Conservation (phyloP, 2,797 vertebrate species). For the Hemitrygon akajei region DNA sequence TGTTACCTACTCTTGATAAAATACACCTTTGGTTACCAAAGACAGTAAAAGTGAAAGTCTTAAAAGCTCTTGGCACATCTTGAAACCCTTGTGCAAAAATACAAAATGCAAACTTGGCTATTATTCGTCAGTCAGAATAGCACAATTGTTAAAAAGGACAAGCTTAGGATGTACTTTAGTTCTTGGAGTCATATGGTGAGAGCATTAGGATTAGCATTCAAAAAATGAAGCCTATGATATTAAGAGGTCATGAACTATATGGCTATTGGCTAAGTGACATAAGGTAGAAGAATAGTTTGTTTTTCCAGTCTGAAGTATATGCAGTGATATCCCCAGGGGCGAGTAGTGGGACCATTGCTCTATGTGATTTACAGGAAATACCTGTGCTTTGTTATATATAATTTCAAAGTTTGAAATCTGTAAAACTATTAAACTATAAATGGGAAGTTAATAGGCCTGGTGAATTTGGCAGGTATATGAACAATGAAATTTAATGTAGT, state of each 20-base stretch:
- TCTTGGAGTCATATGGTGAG: not conserved
- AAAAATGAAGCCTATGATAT: not conserved
- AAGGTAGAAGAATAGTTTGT: not conserved
- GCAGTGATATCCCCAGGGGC: not conserved
- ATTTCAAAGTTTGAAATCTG: not conserved
- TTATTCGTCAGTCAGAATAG: not conserved
- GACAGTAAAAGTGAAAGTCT: no score
- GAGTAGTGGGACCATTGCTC: not conserved
- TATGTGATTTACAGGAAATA: not conserved
- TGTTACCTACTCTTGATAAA: not conserved
- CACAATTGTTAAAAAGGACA: not conserved
- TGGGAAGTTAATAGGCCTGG: not conserved
- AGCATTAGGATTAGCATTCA: not conserved
- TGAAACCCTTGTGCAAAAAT: not conserved
- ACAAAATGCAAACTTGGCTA: not conserved
- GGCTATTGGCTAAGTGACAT: not conserved
- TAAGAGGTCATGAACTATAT: not conserved
- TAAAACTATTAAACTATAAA: not conserved
- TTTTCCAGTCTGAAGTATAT: not conserved
- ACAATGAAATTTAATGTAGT: not conserved
- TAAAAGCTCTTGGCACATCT: not conserved
- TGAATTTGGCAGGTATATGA: not conserved
- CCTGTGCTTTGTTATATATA: not conserved
- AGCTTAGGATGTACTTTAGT: not conserved
- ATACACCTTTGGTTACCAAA: not conserved